phyloP scores from a whole-genome alignment of 2,888 invertebrate genomes.

The Rotaria macrura region DNA sequence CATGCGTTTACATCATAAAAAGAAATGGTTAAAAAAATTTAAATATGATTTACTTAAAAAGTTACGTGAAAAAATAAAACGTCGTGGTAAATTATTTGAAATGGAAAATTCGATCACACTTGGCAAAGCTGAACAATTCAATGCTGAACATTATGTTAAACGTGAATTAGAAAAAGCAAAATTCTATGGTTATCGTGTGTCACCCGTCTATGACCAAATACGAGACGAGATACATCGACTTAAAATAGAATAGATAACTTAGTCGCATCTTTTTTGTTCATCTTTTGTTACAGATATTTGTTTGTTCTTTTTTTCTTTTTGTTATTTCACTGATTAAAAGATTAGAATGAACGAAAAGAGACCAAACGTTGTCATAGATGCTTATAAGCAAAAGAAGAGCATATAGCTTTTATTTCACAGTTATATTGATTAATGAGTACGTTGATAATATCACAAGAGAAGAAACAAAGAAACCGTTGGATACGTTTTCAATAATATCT shows the following conservation, averaged over 20 bases:
- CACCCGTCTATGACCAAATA: constrained; percentile 29
- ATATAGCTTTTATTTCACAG: not conserved
- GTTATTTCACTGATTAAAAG: not conserved
- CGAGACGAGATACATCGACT: not conserved
- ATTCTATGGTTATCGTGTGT: constrained; percentile 29
- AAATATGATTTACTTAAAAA: constrained; percentile 31
- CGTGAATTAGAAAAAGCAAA: constrained; percentile 34
- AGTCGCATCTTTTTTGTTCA: not conserved
- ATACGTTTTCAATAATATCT: not conserved
- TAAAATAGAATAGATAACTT: not conserved
- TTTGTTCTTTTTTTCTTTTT: not conserved
- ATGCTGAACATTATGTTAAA: constrained; percentile 29
- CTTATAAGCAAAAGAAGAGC: not conserved
- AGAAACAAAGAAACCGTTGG: not conserved
- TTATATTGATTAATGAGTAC: not conserved
- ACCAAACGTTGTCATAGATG: not conserved
- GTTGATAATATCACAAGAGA: not conserved
- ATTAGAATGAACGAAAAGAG: not conserved
- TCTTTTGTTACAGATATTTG: not conserved
- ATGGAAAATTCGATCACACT: constrained; percentile 27
- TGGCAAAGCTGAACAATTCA: constrained; percentile 28
- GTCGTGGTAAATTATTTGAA: constrained; percentile 23
- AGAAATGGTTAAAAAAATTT: constrained; percentile 32
- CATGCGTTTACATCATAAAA: constrained; percentile 31
- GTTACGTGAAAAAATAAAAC: constrained; percentile 27